Evolutionary conservation across 2,888 invertebrate species (phyloP).

Genomic region (Pyrrhosoma nymphula): DNA sequence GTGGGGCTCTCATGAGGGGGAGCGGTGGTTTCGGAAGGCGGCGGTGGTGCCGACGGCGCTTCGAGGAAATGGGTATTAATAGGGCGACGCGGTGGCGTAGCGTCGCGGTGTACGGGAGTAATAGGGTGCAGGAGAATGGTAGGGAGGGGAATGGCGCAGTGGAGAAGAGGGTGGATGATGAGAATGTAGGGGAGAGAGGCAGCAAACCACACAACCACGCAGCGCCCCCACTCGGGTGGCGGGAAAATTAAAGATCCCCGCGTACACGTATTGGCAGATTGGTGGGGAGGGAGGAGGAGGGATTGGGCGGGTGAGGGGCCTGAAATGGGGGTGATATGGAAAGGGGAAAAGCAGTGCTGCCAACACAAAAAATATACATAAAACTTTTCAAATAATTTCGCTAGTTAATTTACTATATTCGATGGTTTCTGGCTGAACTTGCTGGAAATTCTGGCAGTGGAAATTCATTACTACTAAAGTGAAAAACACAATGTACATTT

Average conservation of each 20-base stretch:
- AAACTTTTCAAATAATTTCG: no score
- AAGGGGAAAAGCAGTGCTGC: neutral
- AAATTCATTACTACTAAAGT: no score
- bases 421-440: no score
- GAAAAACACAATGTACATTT: no score
- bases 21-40: neutral
- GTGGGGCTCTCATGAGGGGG: neutral
- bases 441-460: no score
- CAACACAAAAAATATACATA: neutral
- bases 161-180: neutral
- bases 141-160: neutral
- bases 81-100: neutral
- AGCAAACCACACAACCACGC: neutral
- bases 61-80: slow-evolving; percentile 31
- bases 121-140: neutral
- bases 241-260: neutral
- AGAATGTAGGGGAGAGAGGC: neutral
- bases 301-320: neutral
- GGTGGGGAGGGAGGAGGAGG: neutral
- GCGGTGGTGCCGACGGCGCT: neutral
- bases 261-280: neutral
- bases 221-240: neutral
- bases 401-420: no score
- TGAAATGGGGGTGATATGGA: neutral
- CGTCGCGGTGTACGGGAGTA: neutral